Evolutionary conservation across 2,888 invertebrate species (phyloP), one percentile per base, ranked within the genome.

Genomic region (Blastobasis adustella): DNA sequence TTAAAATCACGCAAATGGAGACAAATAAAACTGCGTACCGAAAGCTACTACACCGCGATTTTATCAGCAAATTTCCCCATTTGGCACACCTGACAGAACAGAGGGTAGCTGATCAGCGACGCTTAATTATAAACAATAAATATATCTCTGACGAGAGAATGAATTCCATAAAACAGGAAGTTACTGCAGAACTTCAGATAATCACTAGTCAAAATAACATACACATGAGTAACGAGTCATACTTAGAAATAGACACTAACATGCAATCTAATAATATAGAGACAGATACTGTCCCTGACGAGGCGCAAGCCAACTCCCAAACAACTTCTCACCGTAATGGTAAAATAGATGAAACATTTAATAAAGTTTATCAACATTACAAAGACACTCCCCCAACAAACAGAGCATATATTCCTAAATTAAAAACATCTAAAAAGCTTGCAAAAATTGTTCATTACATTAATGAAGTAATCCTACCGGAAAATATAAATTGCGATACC

Each of bases 1-100:
- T 49, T 8, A 46, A 40, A 37, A 50, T 57, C 9, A 57, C 57
- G 5, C 8, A 44, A 41, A 37, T 53, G 9, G 57, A 57, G 37
- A 49, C 51, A 8, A 50, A 54, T n/a, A 45, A 38, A 39, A 49
- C 56, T 38, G 42, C 49, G 6, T 57, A 53, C 48, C 47, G 57
- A 41, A 47, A 55, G 54, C 49, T 47, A 38, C 23, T 59, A 42
- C 46, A 54, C 39, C 10, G 43, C 10, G 46, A 7, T n/a, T 49
- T 59, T 37, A 48, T 54, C 10, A 36, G 40, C 2, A 6, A 5
- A 40, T 55, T 53, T 44, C 57, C 55, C n/a, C 7, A 45, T 10
- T 36, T 59, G 6, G 8, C 53, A 41, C 51, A 60, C 49, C 7
- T 58, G 7, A 47, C 52, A 7, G 58, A 60, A 46, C 57, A 60